phyloP scores from a whole-genome alignment of 2,113 vertebrate species.

The Macquaria australasica region DNA sequence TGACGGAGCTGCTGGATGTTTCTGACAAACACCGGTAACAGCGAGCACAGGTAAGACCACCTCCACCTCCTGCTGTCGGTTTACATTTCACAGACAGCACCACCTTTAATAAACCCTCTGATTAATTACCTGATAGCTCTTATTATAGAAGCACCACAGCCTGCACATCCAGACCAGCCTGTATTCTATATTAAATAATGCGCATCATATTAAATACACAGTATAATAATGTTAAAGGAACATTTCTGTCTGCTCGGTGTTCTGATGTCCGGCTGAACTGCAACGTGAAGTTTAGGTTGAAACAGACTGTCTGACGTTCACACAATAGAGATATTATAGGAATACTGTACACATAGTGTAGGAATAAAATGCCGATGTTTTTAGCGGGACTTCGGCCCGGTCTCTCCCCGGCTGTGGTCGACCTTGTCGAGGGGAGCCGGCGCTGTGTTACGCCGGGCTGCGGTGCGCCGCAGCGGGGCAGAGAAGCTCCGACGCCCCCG shows the following conservation, averaged over 20 bases:
- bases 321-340: neutral
- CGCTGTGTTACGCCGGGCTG: conserved; percentile 18
- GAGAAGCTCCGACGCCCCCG: neutral
- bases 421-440: conserved; percentile 21
- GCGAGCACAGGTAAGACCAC: conserved; percentile 45
- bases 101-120: too few relatives aligned
- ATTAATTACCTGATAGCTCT: too few relatives aligned
- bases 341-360: neutral
- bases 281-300: neutral
- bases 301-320: neutral
- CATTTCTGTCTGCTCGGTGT: neutral
- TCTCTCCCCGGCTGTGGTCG: neutral
- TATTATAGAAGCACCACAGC: neutral
- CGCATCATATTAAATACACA: neutral
- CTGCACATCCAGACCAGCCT: neutral
- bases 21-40: conserved; percentile 5
- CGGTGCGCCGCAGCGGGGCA: conserved; percentile 14
- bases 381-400: neutral
- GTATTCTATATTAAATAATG: too few relatives aligned
- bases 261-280: neutral
- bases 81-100: too few relatives aligned
- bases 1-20: conserved; percentile 51
- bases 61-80: neutral
- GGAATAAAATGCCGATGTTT: neutral
- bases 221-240: too few relatives aligned